Conservation (phyloP, 2,888 invertebrate species). For the Pyrochroa serraticornis region DNA sequence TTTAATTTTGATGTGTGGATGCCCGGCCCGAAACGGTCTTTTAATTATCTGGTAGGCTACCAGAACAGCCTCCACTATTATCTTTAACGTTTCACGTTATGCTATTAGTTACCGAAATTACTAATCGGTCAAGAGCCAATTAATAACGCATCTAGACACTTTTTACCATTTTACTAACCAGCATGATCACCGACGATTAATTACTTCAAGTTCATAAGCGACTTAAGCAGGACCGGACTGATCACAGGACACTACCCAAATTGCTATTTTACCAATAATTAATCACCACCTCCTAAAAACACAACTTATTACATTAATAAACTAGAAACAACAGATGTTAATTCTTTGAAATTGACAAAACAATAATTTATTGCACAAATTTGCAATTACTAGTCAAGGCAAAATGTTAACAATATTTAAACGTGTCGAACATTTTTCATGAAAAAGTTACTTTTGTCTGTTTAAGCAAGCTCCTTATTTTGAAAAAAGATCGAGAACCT, state of each 20-base stretch:
- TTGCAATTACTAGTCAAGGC: too few species aligned
- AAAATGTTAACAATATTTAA: too few species aligned
- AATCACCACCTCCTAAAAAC: background rate
- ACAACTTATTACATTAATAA: background rate
- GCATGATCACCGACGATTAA: background rate
- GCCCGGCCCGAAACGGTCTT: conserved; percentile 27
- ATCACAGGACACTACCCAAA: background rate
- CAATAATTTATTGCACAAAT: background rate
- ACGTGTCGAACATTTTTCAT: too few species aligned
- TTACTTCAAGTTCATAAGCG: background rate
- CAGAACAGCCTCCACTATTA: conserved; percentile 21
- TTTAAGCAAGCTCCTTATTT: too few species aligned
- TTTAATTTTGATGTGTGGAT: conserved; percentile 30
- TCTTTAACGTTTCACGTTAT: conserved; percentile 21
- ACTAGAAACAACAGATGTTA: background rate
- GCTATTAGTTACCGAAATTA: conserved; percentile 26
- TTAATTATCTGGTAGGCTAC: conserved; percentile 29
- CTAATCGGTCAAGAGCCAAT: conserved; percentile 12
- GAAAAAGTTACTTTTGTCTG: too few species aligned
- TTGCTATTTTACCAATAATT: background rate
- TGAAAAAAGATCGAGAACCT: too few species aligned
- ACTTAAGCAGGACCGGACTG: too few species aligned
- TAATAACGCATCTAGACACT: conserved; percentile 11
- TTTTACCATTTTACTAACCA: background rate
- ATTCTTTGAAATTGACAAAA: background rate